A percentile compares a stretch with the other conserved stretches of the same genome.
These are phyloP conservation scores for Trisateles emortualis DNA, from an alignment of 2,888 invertebrate species.

Conservation along the genomic window DNA sequence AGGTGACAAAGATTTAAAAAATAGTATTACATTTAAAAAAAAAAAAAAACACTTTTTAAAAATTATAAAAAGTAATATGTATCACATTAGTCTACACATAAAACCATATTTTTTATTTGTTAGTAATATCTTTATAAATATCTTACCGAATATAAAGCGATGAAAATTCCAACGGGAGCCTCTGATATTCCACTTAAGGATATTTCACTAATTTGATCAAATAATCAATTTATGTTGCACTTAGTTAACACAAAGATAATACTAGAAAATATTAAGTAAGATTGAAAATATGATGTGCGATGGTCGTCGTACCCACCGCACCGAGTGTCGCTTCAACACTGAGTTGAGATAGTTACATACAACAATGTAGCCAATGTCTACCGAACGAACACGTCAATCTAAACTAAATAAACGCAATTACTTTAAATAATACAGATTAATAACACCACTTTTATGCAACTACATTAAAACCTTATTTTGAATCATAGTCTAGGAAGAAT, in stretches of 20 bases:
- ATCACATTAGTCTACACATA: no score
- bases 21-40: no score
- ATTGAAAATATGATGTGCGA: constrained; percentile 14
- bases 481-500: constrained; percentile 27
- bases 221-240: constrained; percentile 30
- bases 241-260: constrained; percentile 28
- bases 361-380: constrained; percentile 38
- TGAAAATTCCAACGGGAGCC: constrained; percentile 33
- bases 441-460: constrained; percentile 5
- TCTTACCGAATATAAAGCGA: constrained; percentile 22
- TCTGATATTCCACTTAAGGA: constrained; percentile 21
- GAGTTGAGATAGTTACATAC: constrained; percentile 59
- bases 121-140: no score
- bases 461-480: constrained; percentile 26
- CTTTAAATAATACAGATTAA: constrained; percentile 35
- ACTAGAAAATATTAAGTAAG: constrained; percentile 1
- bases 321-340: constrained; percentile 75
- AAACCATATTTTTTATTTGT: no score
- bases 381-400: constrained; percentile 22
- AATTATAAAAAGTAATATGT: no score
- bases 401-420: constrained; percentile 30
- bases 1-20: no score
- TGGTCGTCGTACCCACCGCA: constrained; percentile 62
- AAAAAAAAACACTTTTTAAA: no score
- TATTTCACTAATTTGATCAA: constrained; percentile 27